Evolutionary conservation across 92 coral and sea anemone species (phyloP), one percentile per base, ranked within the genome.

Genomic region (Siderastrea siderea): DNA sequence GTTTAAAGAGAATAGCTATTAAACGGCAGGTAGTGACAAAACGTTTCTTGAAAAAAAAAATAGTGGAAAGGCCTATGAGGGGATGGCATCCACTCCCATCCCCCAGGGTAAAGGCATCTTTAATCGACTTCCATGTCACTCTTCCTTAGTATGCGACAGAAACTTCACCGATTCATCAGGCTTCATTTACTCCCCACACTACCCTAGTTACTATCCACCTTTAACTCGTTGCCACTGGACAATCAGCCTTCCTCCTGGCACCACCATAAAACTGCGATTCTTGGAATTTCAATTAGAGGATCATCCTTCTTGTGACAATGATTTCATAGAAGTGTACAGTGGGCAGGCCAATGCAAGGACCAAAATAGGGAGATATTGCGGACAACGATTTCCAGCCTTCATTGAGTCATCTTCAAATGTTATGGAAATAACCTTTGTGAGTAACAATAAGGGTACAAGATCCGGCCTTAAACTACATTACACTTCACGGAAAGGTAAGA

Each of bases 281-380:
- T 15, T 87, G 53, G 86, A 81, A 10, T 95, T 95, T 68, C 91
- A 93, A 11, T 83, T 95, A 16, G 94, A 95, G 68, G 95, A 95
- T 12, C 91, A 91, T 47, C 92, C 93, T 3, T 59, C 77, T 14
- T 95, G 98, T 19, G 58, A 43, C 1, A 93, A 82, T 6, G 98
- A 95, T 55, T 90, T 74, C 77, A 88, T 95, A 38, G 68, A 81
- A 14, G 83, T 93, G 1, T 93, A 81, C 10, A 89, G 86, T 51
- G 85, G 88, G 82, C 52, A 52, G 3, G 68, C 7, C 46, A 82
- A 48, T 5, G 47, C 79, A 58, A 80, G 14, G 82, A 74, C 43
- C n/a, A 4, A 50, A 9, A 52, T 84, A 45, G 98, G 98, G 2
- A 88, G 86, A 86, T 95, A 90, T 26, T 95, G 98, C 67, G 98